Evolutionary conservation across 2,888 invertebrate genomes (phyloP).

Genomic region (Laspeyria flexula): DNA sequence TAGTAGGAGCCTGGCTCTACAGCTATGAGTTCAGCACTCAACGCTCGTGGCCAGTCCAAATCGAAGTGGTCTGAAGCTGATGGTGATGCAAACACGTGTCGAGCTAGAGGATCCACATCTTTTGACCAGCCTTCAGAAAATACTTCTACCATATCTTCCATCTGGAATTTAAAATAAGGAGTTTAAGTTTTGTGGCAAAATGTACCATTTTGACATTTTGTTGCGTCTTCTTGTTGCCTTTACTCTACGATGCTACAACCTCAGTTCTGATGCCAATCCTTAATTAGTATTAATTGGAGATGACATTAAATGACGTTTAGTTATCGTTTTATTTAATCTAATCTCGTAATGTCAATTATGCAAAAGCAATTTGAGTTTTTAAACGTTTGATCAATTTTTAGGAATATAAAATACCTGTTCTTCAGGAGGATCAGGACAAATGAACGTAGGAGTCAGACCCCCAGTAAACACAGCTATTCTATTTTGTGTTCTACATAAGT

Average conservation of each 20-base stretch:
- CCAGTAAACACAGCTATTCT: conserved; percentile 92
- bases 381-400: too few species aligned
- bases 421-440: conserved; percentile 84
- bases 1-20: conserved; percentile 91
- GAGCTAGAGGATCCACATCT: conserved; percentile 83
- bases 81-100: conserved; percentile 84
- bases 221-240: too few species aligned
- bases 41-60: conserved; percentile 88
- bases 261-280: too few species aligned
- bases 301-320: too few species aligned
- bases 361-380: too few species aligned
- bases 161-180: conserved; percentile 51
- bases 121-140: conserved; percentile 93
- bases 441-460: conserved; percentile 85
- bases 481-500: conserved; percentile 91
- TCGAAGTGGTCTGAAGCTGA: conserved; percentile 86
- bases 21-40: conserved; percentile 93
- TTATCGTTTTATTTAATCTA: too few species aligned
- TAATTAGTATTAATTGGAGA: too few species aligned
- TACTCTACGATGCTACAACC: too few species aligned
- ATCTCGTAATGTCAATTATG: too few species aligned
- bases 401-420: conserved; percentile 50
- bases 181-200: too few species aligned
- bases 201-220: too few species aligned
- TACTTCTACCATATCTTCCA: conserved; percentile 90